Conservation (phyloP, 2,888 invertebrate genomes). For the Calliphora vomitoria region DNA sequence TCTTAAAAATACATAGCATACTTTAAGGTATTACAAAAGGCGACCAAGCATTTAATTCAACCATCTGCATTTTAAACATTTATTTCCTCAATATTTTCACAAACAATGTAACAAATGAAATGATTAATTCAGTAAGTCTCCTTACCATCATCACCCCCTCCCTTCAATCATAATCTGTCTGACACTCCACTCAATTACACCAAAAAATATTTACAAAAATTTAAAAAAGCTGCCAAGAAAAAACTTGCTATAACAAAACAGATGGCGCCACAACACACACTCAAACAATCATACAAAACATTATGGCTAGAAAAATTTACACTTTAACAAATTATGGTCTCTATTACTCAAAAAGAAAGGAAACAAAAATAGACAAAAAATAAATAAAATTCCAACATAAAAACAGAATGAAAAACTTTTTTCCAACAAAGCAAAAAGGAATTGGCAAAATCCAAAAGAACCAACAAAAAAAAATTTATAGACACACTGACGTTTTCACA, state of each 20-base stretch:
- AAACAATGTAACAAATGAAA: slow-evolving; percentile 3
- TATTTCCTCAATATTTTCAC: not conserved
- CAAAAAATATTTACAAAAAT: slow-evolving; percentile 39
- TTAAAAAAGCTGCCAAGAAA: slow-evolving; percentile 7
- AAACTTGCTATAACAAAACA: slow-evolving; percentile 43
- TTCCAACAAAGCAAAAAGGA: slow-evolving; percentile 3
- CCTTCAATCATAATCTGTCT: not conserved
- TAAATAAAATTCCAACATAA: slow-evolving; percentile 10
- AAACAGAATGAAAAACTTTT: slow-evolving; percentile 53
- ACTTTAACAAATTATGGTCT: slow-evolving; percentile 67
- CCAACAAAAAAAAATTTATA: slow-evolving; percentile 57
- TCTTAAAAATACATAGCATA: not conserved
- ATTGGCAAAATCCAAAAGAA: slow-evolving; percentile 51
- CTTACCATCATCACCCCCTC: not conserved
- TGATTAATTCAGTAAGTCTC: slow-evolving; percentile 2
- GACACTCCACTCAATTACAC: slow-evolving; percentile 35
- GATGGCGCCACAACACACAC: slow-evolving; percentile 69
- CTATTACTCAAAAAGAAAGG: slow-evolving; percentile 54
- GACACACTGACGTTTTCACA: slow-evolving; percentile 67
- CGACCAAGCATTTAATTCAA: not conserved
- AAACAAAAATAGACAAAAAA: not conserved
- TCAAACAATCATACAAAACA: slow-evolving; percentile 14
- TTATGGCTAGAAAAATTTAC: slow-evolving; percentile 60
- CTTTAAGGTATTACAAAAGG: not conserved
- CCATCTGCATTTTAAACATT: not conserved